These are phyloP conservation scores for Drosophila novamexicana DNA, from an alignment of 1,140 invertebrate species.

Conservation along the genomic window DNA sequence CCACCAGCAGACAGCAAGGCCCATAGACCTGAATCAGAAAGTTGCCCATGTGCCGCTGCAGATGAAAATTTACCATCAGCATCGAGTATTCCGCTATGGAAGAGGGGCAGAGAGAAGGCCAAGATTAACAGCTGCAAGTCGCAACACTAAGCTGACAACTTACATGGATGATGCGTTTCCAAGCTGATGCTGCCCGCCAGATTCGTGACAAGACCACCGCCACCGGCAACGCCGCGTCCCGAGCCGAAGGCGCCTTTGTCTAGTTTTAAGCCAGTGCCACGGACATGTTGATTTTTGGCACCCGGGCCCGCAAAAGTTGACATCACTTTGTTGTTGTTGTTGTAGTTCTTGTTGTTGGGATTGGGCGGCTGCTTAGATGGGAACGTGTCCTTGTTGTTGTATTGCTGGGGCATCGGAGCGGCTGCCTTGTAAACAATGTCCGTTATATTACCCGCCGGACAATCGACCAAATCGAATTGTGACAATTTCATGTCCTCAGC, in stretches of 20 bases:
- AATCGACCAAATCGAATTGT: constrained; percentile 93
- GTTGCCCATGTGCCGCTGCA: constrained; percentile 94
- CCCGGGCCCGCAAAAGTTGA: constrained; percentile 81
- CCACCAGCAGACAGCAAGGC: constrained; percentile 92
- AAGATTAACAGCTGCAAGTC: constrained; percentile 4
- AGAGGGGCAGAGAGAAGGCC: background rate
- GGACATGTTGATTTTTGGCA: constrained; percentile 81
- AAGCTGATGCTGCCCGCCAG: constrained; percentile 59
- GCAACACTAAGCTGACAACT: constrained; percentile 14
- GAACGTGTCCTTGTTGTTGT: constrained; percentile 65
- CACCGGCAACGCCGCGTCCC: constrained; percentile 46
- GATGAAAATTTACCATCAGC: constrained; percentile 92
- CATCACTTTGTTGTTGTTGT: constrained; percentile 50
- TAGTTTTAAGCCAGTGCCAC: constrained; percentile 74
- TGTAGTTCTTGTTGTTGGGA: constrained; percentile 40
- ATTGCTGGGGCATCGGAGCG: constrained; percentile 56
- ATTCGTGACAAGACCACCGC: constrained; percentile 43
- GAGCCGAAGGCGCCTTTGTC: constrained; percentile 77
- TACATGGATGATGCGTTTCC: constrained; percentile 74
- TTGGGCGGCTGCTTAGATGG: constrained; percentile 22
- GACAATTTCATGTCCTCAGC: constrained; percentile 94
- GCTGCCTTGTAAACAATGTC: constrained; percentile 85
- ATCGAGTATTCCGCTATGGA: constrained; percentile 90
- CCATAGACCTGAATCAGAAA: constrained; percentile 95
- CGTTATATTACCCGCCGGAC: constrained; percentile 90